Evolutionary conservation across 2,888 invertebrate genomes (phyloP).

Genomic region (Metellina segmentata): DNA sequence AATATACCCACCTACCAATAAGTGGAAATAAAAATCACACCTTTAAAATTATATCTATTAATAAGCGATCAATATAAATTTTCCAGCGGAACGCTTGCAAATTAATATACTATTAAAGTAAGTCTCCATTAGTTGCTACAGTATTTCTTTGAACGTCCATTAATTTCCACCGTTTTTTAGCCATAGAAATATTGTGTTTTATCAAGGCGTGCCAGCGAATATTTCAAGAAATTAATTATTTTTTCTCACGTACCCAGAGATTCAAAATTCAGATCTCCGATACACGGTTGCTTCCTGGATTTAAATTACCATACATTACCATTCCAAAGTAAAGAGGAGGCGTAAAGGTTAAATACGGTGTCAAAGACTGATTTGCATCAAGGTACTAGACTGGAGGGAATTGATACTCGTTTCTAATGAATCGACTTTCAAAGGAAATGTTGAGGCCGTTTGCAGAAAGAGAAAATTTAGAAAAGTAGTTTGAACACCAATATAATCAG

Average conservation of each 20-base stretch:
- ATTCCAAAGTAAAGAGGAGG: not conserved
- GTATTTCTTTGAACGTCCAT: not conserved
- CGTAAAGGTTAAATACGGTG: not conserved
- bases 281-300: not conserved
- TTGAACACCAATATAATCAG: no score
- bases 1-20: no score
- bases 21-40: no score
- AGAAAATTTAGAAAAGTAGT: no score
- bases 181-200: not conserved
- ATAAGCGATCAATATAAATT: no score
- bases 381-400: not conserved
- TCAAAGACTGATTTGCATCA: not conserved
- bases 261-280: not conserved
- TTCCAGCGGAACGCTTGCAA: no score
- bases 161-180: not conserved
- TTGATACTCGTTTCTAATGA: not conserved
- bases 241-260: not conserved
- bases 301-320: not conserved
- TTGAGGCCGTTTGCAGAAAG: no score
- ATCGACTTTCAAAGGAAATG: no score
- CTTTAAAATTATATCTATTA: no score
- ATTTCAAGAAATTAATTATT: not conserved
- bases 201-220: not conserved
- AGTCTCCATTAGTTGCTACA: not conserved
- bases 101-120: not conserved